Conservation (phyloP, 2,888 invertebrate genomes). For the Drosophila paracracens region DNA sequence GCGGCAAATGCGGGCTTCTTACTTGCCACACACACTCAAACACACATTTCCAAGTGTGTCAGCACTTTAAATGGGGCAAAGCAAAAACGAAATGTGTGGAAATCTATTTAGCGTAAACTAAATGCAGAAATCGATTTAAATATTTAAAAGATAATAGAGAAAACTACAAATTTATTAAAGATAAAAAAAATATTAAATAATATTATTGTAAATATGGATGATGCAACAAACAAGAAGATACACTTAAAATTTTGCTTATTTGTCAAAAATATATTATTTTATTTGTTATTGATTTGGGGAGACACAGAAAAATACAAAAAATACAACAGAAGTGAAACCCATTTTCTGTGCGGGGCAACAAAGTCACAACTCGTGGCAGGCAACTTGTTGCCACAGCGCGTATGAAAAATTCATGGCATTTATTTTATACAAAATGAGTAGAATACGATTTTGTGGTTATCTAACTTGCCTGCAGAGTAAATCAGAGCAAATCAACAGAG, state of each 20-base stretch:
- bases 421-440: slow-evolving; percentile 34
- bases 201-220: neutral
- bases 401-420: slow-evolving; percentile 16
- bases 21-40: slow-evolving; percentile 18
- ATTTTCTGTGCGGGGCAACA: neutral
- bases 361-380: neutral
- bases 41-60: slow-evolving; percentile 18
- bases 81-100: neutral
- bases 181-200: neutral
- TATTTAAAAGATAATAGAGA: neutral
- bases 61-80: slow-evolving; percentile 11
- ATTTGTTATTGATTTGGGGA: neutral
- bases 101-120: neutral
- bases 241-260: too few species aligned
- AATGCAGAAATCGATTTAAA: neutral
- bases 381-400: slow-evolving; percentile 42
- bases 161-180: neutral
- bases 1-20: slow-evolving; percentile 54
- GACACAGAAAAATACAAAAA: neutral
- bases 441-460: slow-evolving; percentile 40
- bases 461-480: slow-evolving; percentile 32
- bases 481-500: slow-evolving; percentile 51
- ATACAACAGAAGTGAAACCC: neutral
- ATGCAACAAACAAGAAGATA: too few species aligned
- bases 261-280: neutral